Evolutionary conservation across 2,113 vertebrate species (phyloP).

Genomic region (Paradisaea rubra): DNA sequence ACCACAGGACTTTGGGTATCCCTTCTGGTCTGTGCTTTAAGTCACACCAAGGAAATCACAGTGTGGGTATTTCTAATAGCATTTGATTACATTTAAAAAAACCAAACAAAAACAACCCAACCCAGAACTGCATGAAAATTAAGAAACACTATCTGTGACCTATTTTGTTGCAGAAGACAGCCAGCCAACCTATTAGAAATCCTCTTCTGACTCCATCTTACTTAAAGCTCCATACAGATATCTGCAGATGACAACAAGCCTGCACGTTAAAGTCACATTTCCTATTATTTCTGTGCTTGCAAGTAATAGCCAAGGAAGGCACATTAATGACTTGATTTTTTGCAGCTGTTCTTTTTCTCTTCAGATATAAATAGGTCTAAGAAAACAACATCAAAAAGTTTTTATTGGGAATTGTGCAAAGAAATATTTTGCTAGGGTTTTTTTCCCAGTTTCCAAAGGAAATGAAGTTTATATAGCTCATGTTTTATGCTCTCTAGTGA

Average conservation of each 20-base stretch:
- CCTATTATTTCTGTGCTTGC: not conserved
- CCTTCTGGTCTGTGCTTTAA: not conserved
- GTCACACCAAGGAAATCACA: not conserved
- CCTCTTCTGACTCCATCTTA: not conserved
- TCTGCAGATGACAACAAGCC: not conserved
- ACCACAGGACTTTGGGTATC: not conserved
- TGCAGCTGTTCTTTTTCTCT: slow-evolving; percentile 43
- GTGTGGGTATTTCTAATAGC: not conserved
- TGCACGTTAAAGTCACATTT: not conserved
- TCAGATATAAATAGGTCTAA: slow-evolving; percentile 35
- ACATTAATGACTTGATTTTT: slow-evolving; percentile 23
- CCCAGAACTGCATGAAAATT: not conserved
- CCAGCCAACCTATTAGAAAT: not conserved
- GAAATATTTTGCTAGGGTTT: not conserved
- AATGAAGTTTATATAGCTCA: slow-evolving; percentile 25
- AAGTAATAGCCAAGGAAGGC: slow-evolving; percentile 1
- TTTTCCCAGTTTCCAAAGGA: slow-evolving; percentile 24
- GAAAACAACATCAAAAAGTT: slow-evolving; percentile 26
- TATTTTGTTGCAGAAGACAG: not conserved
- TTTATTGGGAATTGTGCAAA: slow-evolving; percentile 36
- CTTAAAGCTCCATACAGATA: not conserved
- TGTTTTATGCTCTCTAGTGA: slow-evolving; percentile 7
- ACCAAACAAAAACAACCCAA: not conserved
- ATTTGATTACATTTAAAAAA: not conserved
- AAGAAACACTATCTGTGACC: not conserved